These are phyloP conservation scores for Cecidostiba fungosa DNA, from an alignment of 2,888 invertebrate species.

Conservation along the genomic window DNA sequence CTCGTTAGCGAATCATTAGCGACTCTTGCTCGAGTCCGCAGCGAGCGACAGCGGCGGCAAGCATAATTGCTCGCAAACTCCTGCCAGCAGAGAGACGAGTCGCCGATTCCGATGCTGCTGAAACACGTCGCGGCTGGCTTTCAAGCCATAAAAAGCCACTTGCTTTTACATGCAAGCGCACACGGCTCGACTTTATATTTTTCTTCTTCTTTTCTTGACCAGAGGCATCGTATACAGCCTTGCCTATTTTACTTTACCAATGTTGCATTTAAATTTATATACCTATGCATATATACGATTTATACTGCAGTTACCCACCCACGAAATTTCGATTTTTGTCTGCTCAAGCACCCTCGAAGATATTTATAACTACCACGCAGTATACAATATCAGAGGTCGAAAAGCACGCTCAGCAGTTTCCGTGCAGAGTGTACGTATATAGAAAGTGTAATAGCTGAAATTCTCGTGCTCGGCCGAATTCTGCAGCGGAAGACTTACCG, in stretches of 20 bases:
- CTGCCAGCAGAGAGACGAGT: neutral
- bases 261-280: too few relatives aligned
- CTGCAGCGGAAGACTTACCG: neutral
- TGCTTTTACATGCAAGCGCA: conserved; percentile 18
- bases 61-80: conserved; percentile 59
- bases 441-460: neutral
- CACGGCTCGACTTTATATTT: neutral
- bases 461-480: neutral
- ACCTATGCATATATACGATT: too few relatives aligned
- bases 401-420: neutral
- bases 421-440: neutral
- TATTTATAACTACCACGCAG: neutral
- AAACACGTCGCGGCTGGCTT: conserved; percentile 4
- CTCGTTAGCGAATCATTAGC: conserved; percentile 77
- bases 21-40: conserved; percentile 65
- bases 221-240: neutral
- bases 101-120: conserved; percentile 37
- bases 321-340: too few relatives aligned
- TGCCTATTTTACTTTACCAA: too few relatives aligned
- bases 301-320: too few relatives aligned
- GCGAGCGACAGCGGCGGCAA: conserved; percentile 24
- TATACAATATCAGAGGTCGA: neutral
- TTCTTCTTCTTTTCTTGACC: neutral
- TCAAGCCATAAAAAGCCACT: conserved; percentile 42
- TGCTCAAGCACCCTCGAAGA: too few relatives aligned